Base-by-base conservation (phyloP, 2,113 vertebrate genomes). In the Misgurnus anguillicaudatus region DNA sequence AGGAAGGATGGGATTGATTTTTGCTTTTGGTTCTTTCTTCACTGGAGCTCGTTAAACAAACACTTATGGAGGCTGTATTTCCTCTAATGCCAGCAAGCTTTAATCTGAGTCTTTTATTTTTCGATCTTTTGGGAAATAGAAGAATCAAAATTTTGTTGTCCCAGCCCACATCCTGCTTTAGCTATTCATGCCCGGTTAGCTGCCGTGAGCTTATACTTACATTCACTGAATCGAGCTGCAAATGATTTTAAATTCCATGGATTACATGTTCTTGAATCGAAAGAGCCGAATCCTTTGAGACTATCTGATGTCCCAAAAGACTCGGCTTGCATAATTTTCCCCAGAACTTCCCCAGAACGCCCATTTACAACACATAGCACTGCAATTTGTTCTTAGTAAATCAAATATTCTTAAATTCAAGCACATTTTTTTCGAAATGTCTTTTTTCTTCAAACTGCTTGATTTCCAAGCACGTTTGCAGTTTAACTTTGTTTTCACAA, bases 101-200 rank as follows among this genome's bases (percentile, higher is more conserved):
- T 91, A 91, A 92, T 88, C 87, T 81, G 87, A 91, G 90, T 92
- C 88, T 68, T 84, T 60, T 45, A 82, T 88, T 88, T 81, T 6
- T 78, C 79, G 63, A 83, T 77, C 0, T 9, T 45, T 38, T 17
- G 51, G 41, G 36, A 47, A 61, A 87, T 66, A 80, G 84, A 80
- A 83, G 83, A 75, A 82, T 85, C 82, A 62, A 71, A 87, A 85
- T 82, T 74, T 81, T 82, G 85, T 87, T 88, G 1, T 74, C 61
- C 39, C 31, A 10, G 24, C 9, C 80, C 75, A 65, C 67, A 45
- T 86, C 77, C 75, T 9, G 47, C 69, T 41, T 87, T 84, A 85
- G 88, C 90, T 89, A 89, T 89, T 88, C 86, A 86, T 77, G 73
- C 86, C 89, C 83, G 78, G 74, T 82, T 87, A 86, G 80, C 86